Evolutionary conservation across 2,797 vertebrate genomes (phyloP).

Genomic region (Labeo calbasu): DNA sequence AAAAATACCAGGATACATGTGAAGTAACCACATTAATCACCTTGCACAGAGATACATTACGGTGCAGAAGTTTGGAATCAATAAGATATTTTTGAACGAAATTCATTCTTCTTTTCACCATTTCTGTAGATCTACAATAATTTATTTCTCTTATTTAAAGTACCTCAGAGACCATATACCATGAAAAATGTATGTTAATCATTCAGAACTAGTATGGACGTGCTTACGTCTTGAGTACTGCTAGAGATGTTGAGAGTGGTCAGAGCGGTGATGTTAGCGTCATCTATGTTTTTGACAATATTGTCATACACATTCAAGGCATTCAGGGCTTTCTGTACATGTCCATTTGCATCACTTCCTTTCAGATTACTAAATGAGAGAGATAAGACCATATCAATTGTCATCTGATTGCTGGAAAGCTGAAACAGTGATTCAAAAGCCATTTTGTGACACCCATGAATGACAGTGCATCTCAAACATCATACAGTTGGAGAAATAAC

Average conservation of each 20-base stretch:
- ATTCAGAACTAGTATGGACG: neutral
- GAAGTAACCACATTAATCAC: neutral
- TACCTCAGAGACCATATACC: neutral
- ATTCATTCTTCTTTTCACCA: neutral
- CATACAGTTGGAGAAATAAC: neutral
- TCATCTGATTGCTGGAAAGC: neutral
- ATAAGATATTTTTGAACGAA: constrained; percentile 5
- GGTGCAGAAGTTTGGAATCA: neutral
- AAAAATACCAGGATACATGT: constrained; percentile 42
- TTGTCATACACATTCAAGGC: constrained; percentile 96
- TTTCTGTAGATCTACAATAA: neutral
- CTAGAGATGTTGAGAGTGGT: constrained; percentile 83
- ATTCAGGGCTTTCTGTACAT: constrained; percentile 92
- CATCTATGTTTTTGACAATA: constrained; percentile 84
- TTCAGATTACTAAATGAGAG: constrained; percentile 81
- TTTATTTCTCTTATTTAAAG: neutral
- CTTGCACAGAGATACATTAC: neutral
- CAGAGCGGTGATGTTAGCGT: constrained; percentile 84
- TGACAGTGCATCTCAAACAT: constrained; percentile 1
- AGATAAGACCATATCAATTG: neutral
- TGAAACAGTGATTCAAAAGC: neutral
- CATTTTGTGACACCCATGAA: neutral
- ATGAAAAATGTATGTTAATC: neutral
- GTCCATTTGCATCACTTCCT: constrained; percentile 87
- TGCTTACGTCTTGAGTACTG: constrained; percentile 83